Base-by-base conservation (phyloP, 1,140 invertebrate genomes). In the Antheraea pernyi region DNA sequence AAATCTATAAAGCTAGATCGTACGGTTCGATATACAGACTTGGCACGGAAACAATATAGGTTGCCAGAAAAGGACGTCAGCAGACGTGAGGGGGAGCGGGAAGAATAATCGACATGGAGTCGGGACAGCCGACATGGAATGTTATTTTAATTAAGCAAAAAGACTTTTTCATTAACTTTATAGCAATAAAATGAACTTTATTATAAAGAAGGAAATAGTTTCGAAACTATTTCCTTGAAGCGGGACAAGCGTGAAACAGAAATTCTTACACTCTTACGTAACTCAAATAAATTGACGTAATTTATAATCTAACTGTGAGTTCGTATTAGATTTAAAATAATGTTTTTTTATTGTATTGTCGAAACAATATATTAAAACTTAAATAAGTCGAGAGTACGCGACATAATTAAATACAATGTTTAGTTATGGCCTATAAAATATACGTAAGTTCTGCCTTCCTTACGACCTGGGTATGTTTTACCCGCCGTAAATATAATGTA, bases 21-120 rank as follows among this genome's bases (percentile, higher is more conserved):
- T 74, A 75, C 79, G 71, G 79, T 76, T 83, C 81, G 75, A 81
- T 83, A 81, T 79, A 78, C 74, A 77, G 76, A 76, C 74, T 83
- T 83, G 82, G 82, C 82, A 82, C 80, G 80, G 74, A 70, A 78
- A 78, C 81, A 74, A 83, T 79, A 79, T 81, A 76, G 79, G 75
- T 76, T 81, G 81, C 75, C 78, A 81, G 81, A 83, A 81, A 81
- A 79, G 79, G 77, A 82, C 76, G 74, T 73, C 68, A 74, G 72
- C 68, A 66, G 72, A 68, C 64, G 75, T 46, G 78, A 79, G 71
- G 75, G 76, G 71, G 77, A 79, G 73, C 68, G 73, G 71, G 67
- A 74, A 75, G 75, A 76, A 77, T 72, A 81, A 73, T 73, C 75
- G 69, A 72, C 74, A 69, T 69, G 62, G 67, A 75, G 71, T 77